Base-by-base conservation (phyloP, 2,888 invertebrate species). In the Acrobasis repandana region DNA sequence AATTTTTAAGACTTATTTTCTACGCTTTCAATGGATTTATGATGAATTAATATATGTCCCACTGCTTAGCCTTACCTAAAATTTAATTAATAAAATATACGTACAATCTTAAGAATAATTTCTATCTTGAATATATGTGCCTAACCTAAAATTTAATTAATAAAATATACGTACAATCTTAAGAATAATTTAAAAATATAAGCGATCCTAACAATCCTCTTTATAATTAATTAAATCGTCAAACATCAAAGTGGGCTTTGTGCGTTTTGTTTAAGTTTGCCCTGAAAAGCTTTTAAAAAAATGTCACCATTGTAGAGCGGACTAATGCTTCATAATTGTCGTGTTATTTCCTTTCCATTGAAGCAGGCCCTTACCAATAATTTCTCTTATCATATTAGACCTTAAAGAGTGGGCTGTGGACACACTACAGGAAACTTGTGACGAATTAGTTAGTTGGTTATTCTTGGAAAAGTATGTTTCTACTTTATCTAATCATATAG, bases 341-440 rank as follows among this genome's bases (percentile, higher is more conserved):
- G 81, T 83, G 78, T 83, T 83, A 86, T 88, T 90, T 90, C 85
- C 88, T 89, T 82, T 84, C 79, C 81, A 86, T 88, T 89, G 81
- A 84, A 73, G 65, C 70, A 69, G 72, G 74, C 75, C 75, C 76
- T 80, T 77, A 82, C 77, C 78, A 80, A 85, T 85, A 83, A 85
- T 85, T 84, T 85, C 80, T 81, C 82, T 82, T 82, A 80, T 85
- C 81, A 84, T 82, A 83, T 80, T 82, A 80, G 76, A 76, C 76
- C 77, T 75, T 73, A 72, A 76, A 76, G 75, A 70, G 67, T 70
- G 67, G 71, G 69, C 71, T 68, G 65, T 62, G 69, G 66, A 71
- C 76, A 80, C 76, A 80, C 76, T 65, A 69, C 69, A 66, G 38
- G 43, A 54, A 54, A 50, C 28, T 28, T 11, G 28, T 50, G 14